phyloP scores from a whole-genome alignment of 2,888 invertebrate genomes.

The Ecdyonurus torrentis region DNA sequence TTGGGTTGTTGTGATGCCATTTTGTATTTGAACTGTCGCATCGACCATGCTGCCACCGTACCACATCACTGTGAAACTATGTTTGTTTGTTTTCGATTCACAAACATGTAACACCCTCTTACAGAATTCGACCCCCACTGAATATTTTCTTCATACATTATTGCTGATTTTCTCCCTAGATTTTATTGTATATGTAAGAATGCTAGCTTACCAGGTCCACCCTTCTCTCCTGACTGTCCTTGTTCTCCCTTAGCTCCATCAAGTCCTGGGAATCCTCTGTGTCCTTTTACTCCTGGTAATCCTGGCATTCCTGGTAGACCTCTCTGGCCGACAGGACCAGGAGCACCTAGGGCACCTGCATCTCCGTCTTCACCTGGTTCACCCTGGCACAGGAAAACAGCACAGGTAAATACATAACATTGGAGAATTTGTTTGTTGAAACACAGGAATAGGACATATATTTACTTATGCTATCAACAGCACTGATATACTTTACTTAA shows the following conservation, averaged over 20 bases:
- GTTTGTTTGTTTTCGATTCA: no score
- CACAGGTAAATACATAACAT: neutral
- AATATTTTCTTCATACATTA: no score
- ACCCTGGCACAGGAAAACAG: constrained; percentile 35
- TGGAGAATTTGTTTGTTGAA: neutral
- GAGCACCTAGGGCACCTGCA: constrained; percentile 49
- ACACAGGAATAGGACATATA: no score
- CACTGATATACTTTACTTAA: no score
- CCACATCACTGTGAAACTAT: no score
- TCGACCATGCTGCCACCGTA: no score
- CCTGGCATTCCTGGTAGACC: constrained; percentile 62
- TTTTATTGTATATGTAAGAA: no score
- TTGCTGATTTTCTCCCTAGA: neutral
- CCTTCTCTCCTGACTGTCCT: constrained; percentile 59
- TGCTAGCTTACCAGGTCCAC: constrained; percentile 31
- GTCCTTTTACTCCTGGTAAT: constrained; percentile 66
- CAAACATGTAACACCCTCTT: no score
- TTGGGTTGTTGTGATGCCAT: no score
- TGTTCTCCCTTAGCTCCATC: constrained; percentile 71
- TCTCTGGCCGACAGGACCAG: constrained; percentile 54
- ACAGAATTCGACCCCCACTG: no score
- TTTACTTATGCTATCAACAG: no score
- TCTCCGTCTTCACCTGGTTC: constrained; percentile 66
- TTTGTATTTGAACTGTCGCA: no score
- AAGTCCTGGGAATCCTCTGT: constrained; percentile 60